Evolutionary conservation across 2,113 vertebrate genomes (phyloP).

Genomic region (Grus americana): DNA sequence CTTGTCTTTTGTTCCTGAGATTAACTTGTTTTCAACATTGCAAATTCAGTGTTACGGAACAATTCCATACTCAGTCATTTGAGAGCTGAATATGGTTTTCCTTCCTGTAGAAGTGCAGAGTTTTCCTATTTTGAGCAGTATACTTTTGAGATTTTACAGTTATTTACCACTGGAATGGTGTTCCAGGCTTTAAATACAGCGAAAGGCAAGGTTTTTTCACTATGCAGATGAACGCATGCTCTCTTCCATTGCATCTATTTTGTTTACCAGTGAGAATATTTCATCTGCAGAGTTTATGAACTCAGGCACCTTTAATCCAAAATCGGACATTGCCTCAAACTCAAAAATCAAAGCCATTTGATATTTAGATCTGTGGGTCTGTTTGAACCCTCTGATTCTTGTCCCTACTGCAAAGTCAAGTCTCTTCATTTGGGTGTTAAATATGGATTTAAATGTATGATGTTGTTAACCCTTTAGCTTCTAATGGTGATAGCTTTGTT

Average conservation of each 20-base stretch:
- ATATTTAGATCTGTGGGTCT: neutral
- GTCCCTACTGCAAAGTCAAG: neutral
- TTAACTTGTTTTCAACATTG: constrained; percentile 37
- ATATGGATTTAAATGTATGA: neutral
- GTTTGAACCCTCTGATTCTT: neutral
- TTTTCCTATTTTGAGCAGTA: neutral
- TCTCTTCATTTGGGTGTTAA: neutral
- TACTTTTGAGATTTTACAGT: neutral
- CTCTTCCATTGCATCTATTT: neutral
- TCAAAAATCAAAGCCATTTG: neutral
- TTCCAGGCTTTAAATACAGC: neutral
- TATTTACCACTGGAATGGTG: neutral
- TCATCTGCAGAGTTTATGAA: neutral
- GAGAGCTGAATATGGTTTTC: neutral
- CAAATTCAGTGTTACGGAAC: neutral
- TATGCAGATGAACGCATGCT: neutral
- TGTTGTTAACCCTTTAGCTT: neutral
- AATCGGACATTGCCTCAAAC: neutral
- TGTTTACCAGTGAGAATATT: neutral
- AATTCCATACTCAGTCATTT: neutral
- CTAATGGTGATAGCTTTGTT: neutral
- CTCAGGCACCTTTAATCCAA: neutral
- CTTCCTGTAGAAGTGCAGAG: neutral
- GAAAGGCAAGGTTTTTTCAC: neutral
- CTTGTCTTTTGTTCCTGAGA: constrained; percentile 18